A percentile compares a stretch with the other conserved stretches of the same genome.
Conservation (phyloP, 1,140 invertebrate genomes). For the Papilio xuthus region DNA sequence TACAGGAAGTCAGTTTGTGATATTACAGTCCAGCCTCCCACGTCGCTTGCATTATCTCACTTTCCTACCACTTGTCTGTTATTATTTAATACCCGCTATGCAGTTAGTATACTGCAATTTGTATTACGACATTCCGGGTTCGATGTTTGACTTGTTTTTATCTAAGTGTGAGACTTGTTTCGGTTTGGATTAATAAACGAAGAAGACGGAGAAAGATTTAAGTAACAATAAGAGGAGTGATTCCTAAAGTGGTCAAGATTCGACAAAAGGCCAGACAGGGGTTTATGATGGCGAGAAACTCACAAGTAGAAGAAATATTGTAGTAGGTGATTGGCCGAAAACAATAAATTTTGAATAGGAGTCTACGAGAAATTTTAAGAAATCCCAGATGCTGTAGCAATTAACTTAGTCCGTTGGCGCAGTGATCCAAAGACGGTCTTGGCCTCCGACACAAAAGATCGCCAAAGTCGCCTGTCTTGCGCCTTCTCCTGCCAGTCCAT, state of each 20-base stretch:
- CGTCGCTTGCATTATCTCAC: conserved; percentile 2
- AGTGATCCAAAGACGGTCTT: no score
- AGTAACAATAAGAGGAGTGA: not conserved
- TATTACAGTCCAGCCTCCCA: conserved; percentile 16
- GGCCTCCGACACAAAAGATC: no score
- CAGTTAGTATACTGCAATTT: not conserved
- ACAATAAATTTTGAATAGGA: no score
- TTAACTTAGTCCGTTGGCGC: no score
- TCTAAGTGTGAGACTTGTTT: not conserved
- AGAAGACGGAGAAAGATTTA: not conserved
- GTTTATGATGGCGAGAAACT: not conserved
- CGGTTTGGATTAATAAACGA: not conserved
- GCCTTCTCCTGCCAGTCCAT: no score
- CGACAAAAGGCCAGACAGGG: not conserved
- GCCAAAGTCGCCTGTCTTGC: no score
- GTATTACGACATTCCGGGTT: not conserved
- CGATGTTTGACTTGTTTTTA: not conserved
- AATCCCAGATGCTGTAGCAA: no score
- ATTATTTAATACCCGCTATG: conserved; percentile 5
- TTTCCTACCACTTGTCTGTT: not conserved
- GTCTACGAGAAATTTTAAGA: no score
- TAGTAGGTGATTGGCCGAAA: not conserved
- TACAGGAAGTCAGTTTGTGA: not conserved
- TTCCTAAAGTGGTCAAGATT: not conserved
- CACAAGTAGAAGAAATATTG: not conserved